Evolutionary conservation across 37 sponge, comb jelly and placozoan genomes (phyloP).

Genomic region (Cliona cf. orientalis): DNA sequence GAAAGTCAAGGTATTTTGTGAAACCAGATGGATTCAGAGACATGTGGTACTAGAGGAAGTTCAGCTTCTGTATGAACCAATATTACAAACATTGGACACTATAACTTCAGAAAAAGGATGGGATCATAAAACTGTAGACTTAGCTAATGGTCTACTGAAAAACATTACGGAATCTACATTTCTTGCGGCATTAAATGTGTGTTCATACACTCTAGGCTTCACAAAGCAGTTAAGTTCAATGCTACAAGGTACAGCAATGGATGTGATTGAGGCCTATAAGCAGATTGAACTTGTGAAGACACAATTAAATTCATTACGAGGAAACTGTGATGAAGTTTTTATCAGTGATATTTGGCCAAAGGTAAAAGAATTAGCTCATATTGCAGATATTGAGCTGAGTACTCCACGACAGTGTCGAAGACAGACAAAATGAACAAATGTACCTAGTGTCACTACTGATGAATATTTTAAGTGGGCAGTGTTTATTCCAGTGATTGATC

Average conservation of each 20-base stretch:
- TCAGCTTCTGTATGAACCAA: slow-evolving; percentile 3
- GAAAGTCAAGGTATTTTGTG: slow-evolving; percentile 14
- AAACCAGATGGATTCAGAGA: slow-evolving; percentile 6
- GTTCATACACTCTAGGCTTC: no score
- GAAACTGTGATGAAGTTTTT: no score
- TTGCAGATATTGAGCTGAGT: background rate
- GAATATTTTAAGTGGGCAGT: slow-evolving; percentile 19
- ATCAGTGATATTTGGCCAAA: no score
- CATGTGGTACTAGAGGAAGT: background rate
- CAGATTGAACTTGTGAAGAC: background rate
- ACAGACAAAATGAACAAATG: slow-evolving; percentile 1
- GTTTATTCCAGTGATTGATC: slow-evolving; percentile 17
- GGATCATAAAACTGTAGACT: no score
- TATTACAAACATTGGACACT: background rate
- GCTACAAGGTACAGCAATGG: background rate
- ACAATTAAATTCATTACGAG: no score
- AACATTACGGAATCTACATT: no score
- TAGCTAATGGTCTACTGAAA: slow-evolving; percentile 8
- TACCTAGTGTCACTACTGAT: background rate
- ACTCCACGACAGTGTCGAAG: background rate
- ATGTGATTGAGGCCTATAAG: background rate
- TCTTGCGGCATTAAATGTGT: no score
- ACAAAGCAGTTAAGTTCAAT: background rate
- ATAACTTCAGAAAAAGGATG: background rate
- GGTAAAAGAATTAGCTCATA: no score